Base-by-base conservation (phyloP, 2,888 invertebrate genomes). In the Trilocha varians region DNA sequence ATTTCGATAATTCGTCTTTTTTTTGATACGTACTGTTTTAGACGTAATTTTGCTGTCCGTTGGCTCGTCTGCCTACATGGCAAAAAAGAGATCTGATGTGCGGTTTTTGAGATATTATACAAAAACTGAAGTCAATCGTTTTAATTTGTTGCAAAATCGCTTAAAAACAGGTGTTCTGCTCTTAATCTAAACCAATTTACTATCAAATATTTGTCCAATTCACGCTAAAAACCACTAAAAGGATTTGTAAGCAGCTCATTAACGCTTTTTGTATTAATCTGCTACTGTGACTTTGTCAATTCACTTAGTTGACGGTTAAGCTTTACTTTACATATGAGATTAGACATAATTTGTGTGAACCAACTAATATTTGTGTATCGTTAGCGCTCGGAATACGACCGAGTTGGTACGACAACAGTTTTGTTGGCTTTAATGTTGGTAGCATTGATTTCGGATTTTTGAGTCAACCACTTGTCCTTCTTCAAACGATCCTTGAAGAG, bases 261-360 rank as follows among this genome's bases (percentile, higher is more conserved):
- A 45, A 18, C 46, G 32, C 34, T 14, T n/a, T 15, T 40, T 32
- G 11, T 36, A 37, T 17, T 42, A 42, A 42, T 42, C 41, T 38
- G 13, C 8, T 38, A 38, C 64, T 59, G 68, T 57, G 53, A 65
- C 82, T 82, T 84, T 84, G 82, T 76, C 57, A 65, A 79, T 82
- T 72, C 78, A 79, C 70, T 84, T 83, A 83, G 83, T 83, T 72
- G 72, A 72, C 65, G 74, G 78, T 73, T 79, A 77, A 79, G 74
- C 74, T 65, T 55, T 63, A 59, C 79, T 83, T 84, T 80, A 68
- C 82, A 67, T 78, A 80, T 69, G 70, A 70, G 70, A 80, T 84
- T 84, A 84, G 80, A 62, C 77, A 73, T 82, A 79, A 83, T 82
- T 83, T 83, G 79, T 83, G 78, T 68, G 65, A 63, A 70, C 57